Base-by-base conservation (phyloP, 2,797 vertebrate species). In the Calcarius lapponicus region DNA sequence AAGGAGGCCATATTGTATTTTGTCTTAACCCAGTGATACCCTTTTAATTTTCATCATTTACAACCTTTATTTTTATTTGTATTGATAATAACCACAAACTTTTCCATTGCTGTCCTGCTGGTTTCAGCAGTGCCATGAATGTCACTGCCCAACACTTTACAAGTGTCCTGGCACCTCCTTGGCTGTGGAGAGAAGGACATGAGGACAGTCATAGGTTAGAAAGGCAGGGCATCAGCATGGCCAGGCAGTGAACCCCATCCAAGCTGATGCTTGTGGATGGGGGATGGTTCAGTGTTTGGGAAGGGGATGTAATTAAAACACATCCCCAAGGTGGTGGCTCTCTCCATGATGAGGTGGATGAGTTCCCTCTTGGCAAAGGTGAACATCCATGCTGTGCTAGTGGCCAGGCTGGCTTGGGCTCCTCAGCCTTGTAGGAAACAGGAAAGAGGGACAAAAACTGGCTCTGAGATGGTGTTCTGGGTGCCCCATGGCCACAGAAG, bases 1-100 rank as follows among this genome's bases (percentile, higher is more conserved):
- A 66, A 58, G 58, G 70, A 73, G 70, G 54, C 90, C 78, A 64
- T 67, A 48, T 29, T 80, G 56, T 62, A 15, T 74, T 93, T 92
- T 86, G 56, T 26, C 45, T 88, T 88, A 90, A 64, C 24, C 48
- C 76, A 60, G 38, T 60, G 66, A 43, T 51, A 36, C 6, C 26
- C 51, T 45, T 81, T 81, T 66, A 48, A 48, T 70, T 84, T 83
- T 88, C 13, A 25, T 81, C 19, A 81, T 64, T 93, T 88, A 12
- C 70, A 67, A 31, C 34, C 45, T 28, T 75, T 91, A 40, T 75
- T 92, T 96, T 84, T 69, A 66, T 74, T 92, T 79, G 21, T 43
- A 42, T 75, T 38, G 36, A 65, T 80, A 81, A 62, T 51, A 86
- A 36, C 19, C 45, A 64, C 66, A 56, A 32, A 42, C 14, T 36